Conservation (phyloP, 2,888 invertebrate genomes). For the Apamea epomidion region DNA sequence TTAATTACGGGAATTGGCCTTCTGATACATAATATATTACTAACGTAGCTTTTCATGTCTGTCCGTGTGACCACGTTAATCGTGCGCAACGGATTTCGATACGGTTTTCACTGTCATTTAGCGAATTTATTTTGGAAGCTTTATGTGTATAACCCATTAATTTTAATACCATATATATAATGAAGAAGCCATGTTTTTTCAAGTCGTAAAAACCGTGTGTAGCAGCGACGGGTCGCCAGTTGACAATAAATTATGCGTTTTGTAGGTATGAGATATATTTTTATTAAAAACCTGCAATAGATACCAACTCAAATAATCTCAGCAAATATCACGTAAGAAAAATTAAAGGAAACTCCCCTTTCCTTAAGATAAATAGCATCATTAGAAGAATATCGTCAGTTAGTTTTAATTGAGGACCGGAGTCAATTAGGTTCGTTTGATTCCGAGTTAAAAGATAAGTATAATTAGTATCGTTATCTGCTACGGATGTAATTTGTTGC, state of each 20-base stretch:
- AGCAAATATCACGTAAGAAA: slow-evolving; percentile 1
- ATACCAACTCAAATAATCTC: background rate
- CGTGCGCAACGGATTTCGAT: no score
- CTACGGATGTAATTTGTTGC: slow-evolving; percentile 36
- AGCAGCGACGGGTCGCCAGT: background rate
- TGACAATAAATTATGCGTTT: background rate
- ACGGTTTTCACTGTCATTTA: background rate
- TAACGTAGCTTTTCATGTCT: background rate
- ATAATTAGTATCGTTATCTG: slow-evolving; percentile 84
- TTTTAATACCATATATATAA: background rate
- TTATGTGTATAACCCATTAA: background rate
- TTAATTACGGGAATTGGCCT: no score
- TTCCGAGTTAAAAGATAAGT: slow-evolving; percentile 75
- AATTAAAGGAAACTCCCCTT: slow-evolving; percentile 21
- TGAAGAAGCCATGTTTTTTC: background rate
- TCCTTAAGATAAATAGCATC: slow-evolving; percentile 46
- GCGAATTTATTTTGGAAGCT: background rate
- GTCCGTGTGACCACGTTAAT: background rate
- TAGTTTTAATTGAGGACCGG: slow-evolving; percentile 80
- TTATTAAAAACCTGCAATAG: background rate
- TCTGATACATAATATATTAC: background rate
- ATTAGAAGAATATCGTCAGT: slow-evolving; percentile 61
- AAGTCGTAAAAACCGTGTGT: background rate
- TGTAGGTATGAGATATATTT: background rate
- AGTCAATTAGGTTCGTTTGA: slow-evolving; percentile 81